A percentile compares a stretch with the other conserved stretches of the same genome.
Evolutionary conservation across 2,888 invertebrate species (phyloP).

Genomic region (Anthophora plumipes): DNA sequence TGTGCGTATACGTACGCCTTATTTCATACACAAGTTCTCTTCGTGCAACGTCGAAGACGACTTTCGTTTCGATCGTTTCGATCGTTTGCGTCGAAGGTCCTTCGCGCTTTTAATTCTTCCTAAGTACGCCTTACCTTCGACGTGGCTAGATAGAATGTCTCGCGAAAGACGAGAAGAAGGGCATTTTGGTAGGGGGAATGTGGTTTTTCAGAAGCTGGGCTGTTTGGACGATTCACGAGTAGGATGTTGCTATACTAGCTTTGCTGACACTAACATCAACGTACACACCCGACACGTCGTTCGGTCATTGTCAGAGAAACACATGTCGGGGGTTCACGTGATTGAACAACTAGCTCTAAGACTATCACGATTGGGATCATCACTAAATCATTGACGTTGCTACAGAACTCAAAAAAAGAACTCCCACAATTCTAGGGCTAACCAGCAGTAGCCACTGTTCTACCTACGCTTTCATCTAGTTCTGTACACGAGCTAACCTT

Average conservation of each 20-base stretch:
- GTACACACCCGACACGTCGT: slow-evolving; percentile 53
- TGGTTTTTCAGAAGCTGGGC: slow-evolving; percentile 68
- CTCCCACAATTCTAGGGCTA: slow-evolving; percentile 58
- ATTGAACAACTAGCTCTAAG: slow-evolving; percentile 60
- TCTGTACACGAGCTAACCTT: slow-evolving; percentile 44
- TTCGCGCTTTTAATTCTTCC: not conserved
- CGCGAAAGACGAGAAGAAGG: slow-evolving; percentile 9
- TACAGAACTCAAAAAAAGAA: slow-evolving; percentile 68
- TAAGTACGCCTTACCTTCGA: not conserved
- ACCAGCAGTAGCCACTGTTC: slow-evolving; percentile 63
- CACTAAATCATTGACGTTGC: slow-evolving; percentile 66
- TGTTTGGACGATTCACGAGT: slow-evolving; percentile 66
- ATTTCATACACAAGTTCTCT: not conserved
- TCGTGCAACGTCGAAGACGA: slow-evolving; percentile 8
- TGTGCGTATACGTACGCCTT: not conserved
- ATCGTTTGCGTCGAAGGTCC: not conserved
- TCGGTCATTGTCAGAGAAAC: not conserved
- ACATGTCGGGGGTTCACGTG: slow-evolving; percentile 58
- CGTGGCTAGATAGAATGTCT: not conserved
- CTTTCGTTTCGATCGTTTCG: not conserved
- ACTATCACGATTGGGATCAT: slow-evolving; percentile 62
- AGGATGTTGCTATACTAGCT: slow-evolving; percentile 62
- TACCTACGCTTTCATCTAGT: slow-evolving; percentile 62
- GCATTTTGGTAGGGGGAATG: slow-evolving; percentile 16
- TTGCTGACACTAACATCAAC: slow-evolving; percentile 66